A percentile compares a stretch with the other conserved stretches of the same genome.
These are phyloP conservation scores for Sylvia atricapilla DNA, from an alignment of 2,113 vertebrate species.

Conservation along the genomic window DNA sequence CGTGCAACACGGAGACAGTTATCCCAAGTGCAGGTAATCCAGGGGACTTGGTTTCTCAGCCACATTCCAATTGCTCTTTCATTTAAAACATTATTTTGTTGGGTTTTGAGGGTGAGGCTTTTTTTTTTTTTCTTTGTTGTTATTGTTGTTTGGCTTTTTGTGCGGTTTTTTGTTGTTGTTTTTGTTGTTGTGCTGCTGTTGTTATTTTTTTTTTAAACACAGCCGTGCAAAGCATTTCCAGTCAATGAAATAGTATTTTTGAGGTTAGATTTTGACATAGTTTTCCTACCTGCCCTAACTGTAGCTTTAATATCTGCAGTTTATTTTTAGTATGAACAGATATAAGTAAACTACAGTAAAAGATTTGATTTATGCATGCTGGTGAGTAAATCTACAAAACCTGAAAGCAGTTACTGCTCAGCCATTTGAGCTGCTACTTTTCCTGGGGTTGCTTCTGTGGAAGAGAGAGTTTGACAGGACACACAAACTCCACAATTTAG, in stretches of 20 bases:
- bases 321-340: neutral
- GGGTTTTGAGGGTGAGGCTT: neutral
- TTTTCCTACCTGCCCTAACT: neutral
- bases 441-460: neutral
- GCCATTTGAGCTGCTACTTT: neutral
- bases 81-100: neutral
- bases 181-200: neutral
- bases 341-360: neutral
- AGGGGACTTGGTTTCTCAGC: neutral
- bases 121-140: neutral
- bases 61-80: neutral
- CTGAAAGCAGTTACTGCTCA: neutral
- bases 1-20: neutral
- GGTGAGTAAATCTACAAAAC: neutral
- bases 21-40: neutral
- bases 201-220: neutral
- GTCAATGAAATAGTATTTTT: neutral
- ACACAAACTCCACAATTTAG: neutral
- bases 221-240: neutral
- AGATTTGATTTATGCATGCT: neutral
- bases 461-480: neutral
- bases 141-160: neutral
- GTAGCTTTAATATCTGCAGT: neutral
- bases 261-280: neutral
- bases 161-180: neutral